phyloP scores from a whole-genome alignment of 1,140 invertebrate genomes.

The Brachionus manjavacas region DNA sequence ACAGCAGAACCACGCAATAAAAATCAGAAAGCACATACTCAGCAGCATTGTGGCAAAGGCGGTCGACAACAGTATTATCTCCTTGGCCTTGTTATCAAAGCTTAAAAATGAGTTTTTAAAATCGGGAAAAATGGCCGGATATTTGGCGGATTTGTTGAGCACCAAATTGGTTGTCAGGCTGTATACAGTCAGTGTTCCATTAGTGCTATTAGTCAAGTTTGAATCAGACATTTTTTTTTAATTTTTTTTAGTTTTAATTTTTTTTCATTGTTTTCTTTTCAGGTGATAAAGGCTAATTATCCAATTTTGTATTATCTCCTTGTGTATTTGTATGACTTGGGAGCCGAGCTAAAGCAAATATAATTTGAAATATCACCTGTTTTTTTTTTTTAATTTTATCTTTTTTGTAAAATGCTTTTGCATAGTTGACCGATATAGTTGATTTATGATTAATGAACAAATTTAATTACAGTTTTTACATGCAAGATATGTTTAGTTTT shows the following conservation, averaged over 20 bases:
- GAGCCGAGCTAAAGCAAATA: not conserved
- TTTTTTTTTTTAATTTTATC: not conserved
- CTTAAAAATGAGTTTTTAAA: not conserved
- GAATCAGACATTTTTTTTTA: not conserved
- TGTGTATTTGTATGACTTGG: not conserved
- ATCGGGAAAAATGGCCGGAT: not conserved
- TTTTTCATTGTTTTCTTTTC: not conserved
- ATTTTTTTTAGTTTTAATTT: not conserved
- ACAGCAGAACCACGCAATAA: constrained; percentile 35
- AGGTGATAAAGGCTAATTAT: not conserved
- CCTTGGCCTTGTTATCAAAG: constrained; percentile 20
- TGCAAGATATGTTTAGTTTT: not conserved
- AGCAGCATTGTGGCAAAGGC: constrained; percentile 29
- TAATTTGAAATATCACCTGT: not conserved
- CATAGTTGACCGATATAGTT: not conserved
- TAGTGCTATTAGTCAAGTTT: not conserved
- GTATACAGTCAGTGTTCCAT: not conserved
- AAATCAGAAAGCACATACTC: not conserved
- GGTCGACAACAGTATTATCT: constrained; percentile 28
- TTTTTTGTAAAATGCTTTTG: not conserved
- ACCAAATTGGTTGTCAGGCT: not conserved
- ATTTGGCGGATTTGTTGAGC: not conserved
- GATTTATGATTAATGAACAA: not conserved
- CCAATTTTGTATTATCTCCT: not conserved
- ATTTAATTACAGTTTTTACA: not conserved